phyloP scores from a whole-genome alignment of 2,113 vertebrate genomes.

The Scytalopus superciliaris region DNA sequence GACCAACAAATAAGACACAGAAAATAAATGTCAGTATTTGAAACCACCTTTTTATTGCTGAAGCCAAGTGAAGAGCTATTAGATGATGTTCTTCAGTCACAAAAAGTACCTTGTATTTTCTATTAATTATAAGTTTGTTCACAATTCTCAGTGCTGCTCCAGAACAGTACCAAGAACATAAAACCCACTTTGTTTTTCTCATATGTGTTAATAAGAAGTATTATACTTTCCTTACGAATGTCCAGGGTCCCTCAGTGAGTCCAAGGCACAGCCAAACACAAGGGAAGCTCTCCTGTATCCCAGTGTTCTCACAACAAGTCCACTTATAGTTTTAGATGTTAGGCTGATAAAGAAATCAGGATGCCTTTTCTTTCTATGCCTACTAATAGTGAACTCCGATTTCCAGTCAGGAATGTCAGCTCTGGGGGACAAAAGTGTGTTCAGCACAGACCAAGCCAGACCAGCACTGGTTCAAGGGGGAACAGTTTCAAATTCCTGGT shows the following conservation, averaged over 20 bases:
- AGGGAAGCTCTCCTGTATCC: not conserved
- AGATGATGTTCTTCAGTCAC: not conserved
- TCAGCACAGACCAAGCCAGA: not conserved
- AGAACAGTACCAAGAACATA: not conserved
- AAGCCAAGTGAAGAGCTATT: not conserved
- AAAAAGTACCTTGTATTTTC: not conserved
- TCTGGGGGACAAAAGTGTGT: not conserved
- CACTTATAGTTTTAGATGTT: not conserved
- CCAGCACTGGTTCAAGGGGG: rapidly evolving
- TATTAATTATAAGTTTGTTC: not conserved
- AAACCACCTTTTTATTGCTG: not conserved
- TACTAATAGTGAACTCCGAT: not conserved
- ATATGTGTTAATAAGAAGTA: not conserved
- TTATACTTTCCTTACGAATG: not conserved
- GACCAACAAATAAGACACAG: not conserved
- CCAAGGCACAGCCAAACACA: not conserved
- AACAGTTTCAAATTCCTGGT: not conserved
- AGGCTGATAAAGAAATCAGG: not conserved
- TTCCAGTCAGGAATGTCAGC: not conserved
- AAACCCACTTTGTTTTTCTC: not conserved
- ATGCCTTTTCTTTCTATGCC: not conserved
- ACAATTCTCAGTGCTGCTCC: not conserved
- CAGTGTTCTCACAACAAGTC: not conserved
- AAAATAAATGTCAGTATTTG: not conserved
- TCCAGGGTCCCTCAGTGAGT: not conserved